Percentiles rank a stretch among this genome's conserved stretches.
Evolutionary conservation across 1,140 invertebrate species (phyloP).

Genomic region (Ditylenchus dipsaci): DNA sequence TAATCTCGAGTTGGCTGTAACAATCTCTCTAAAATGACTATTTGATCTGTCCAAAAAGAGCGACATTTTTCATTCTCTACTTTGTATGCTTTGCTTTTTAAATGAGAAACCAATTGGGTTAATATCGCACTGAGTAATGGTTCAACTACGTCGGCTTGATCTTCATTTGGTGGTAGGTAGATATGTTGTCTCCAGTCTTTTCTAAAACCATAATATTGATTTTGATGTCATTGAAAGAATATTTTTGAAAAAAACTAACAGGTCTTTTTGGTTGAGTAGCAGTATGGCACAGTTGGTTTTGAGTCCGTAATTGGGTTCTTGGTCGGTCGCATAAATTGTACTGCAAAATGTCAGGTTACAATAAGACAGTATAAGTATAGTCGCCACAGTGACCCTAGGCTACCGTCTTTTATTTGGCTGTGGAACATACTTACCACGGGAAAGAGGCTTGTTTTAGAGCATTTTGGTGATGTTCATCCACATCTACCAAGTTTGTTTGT

Average conservation of each 20-base stretch:
- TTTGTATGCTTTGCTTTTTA: not conserved
- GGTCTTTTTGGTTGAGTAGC: slow-evolving; percentile 30
- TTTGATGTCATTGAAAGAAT: not conserved
- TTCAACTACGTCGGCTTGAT: not conserved
- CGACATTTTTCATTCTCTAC: not conserved
- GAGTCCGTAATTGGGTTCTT: slow-evolving; percentile 36
- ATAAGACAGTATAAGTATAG: not conserved
- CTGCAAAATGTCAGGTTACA: slow-evolving; percentile 22
- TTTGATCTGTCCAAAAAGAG: not conserved
- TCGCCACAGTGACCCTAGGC: too few species aligned
- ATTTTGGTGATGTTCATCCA: slow-evolving; percentile 18
- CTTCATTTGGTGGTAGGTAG: not conserved
- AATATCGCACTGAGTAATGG: not conserved
- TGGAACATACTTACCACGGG: slow-evolving; percentile 18
- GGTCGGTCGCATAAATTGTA: slow-evolving; percentile 45
- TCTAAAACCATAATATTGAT: not conserved
- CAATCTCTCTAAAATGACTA: not conserved
- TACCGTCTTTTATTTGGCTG: not conserved
- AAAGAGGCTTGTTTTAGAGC: slow-evolving; percentile 29
- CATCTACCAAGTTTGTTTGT: slow-evolving; percentile 3
- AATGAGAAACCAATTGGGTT: not conserved
- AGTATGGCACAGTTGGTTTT: slow-evolving; percentile 37
- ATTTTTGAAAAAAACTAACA: slow-evolving; percentile 24
- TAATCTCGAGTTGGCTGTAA: not conserved
- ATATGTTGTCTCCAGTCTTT: not conserved